phyloP scores from a whole-genome alignment of 2,113 vertebrate genomes.

The Erinaceus europaeus region DNA sequence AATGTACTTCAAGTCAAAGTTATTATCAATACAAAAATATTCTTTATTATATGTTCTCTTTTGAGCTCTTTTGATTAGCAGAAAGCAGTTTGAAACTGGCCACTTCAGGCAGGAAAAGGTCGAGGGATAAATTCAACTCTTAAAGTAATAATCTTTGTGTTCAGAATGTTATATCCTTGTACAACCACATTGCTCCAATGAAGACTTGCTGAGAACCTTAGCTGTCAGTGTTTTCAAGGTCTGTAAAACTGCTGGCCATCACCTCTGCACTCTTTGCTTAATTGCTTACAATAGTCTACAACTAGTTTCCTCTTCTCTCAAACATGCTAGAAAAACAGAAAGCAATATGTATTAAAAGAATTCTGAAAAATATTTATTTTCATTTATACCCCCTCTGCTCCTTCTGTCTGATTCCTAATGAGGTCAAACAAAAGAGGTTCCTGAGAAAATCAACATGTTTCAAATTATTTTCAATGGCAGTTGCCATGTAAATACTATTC shows the following conservation, averaged over 20 bases:
- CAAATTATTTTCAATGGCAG: background rate
- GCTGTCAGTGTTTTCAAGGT: background rate
- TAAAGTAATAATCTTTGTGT: background rate
- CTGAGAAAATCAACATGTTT: background rate
- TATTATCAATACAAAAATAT: background rate
- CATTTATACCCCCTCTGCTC: background rate
- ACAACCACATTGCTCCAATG: background rate
- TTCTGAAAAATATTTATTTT: conserved; percentile 22
- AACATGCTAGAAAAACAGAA: background rate
- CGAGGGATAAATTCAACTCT: background rate
- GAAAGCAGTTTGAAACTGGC: background rate
- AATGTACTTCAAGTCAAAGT: background rate
- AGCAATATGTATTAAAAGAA: background rate
- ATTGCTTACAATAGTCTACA: background rate
- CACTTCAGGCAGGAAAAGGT: background rate
- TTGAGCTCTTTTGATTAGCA: background rate
- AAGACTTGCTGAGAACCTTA: background rate
- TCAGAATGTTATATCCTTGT: background rate
- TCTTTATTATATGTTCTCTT: background rate
- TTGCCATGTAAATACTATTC: too few relatives aligned
- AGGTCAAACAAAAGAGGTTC: background rate
- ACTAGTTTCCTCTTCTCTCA: background rate
- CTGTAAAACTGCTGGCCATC: background rate
- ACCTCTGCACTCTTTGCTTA: background rate
- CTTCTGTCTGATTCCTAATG: background rate